These are phyloP conservation scores for Diplazon laetatorius DNA, from an alignment of 2,888 invertebrate genomes.

Conservation along the genomic window DNA sequence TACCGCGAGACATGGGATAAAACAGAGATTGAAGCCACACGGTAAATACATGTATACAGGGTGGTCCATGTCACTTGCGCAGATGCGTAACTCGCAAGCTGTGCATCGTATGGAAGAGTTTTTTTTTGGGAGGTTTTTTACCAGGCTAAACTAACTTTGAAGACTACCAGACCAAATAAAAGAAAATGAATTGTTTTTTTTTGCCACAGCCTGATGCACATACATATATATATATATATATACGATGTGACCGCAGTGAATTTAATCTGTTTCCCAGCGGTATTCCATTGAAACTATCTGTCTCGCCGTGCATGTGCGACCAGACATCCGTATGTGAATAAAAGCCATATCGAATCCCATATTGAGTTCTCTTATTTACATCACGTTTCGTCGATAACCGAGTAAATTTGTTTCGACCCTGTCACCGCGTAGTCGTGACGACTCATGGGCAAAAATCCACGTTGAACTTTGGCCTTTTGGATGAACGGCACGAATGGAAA, in stretches of 20 bases:
- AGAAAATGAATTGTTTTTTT: too few relatives aligned
- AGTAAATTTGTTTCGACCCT: constrained; percentile 28
- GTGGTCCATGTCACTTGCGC: too few relatives aligned
- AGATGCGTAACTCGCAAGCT: too few relatives aligned
- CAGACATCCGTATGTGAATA: background rate
- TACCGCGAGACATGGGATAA: constrained; percentile 38
- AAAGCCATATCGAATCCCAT: constrained; percentile 3
- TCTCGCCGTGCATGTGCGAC: constrained; percentile 22
- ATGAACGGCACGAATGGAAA: background rate
- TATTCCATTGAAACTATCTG: constrained; percentile 32
- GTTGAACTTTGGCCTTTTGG: background rate
- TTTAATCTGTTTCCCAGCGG: constrained; percentile 33
- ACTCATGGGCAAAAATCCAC: background rate
- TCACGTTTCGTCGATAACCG: constrained; percentile 49
- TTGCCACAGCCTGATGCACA: too few relatives aligned
- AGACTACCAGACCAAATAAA: too few relatives aligned
- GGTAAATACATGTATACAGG: too few relatives aligned
- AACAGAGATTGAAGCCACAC: constrained; percentile 39
- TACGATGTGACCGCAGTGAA: constrained; percentile 21
- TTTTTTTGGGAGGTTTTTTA: too few relatives aligned
- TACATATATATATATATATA: too few relatives aligned
- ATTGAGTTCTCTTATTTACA: constrained; percentile 53
- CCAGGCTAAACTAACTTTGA: too few relatives aligned
- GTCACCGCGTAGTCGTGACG: background rate
- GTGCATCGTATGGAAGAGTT: too few relatives aligned